Base-by-base conservation (phyloP, 2,797 vertebrate species). In the Gymnoscopelus microlampas region DNA sequence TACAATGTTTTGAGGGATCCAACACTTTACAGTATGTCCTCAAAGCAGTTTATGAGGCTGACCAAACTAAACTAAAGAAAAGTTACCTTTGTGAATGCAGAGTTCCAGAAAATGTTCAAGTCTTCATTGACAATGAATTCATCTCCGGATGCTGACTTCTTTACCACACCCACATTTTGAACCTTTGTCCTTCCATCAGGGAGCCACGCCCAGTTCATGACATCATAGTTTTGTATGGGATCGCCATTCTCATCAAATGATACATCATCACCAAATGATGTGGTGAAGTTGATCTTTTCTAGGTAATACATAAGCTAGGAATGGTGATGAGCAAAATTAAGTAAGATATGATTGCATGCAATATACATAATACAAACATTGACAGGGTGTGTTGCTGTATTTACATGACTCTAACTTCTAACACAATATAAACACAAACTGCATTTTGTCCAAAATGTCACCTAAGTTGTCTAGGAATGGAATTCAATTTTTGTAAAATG, bases 181-280 rank as follows among this genome's bases (percentile, higher is more conserved):
- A 82, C 23, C 8, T 51, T 53, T 3, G 83, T 71, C 1, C 75
- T 65, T 7, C 81, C 83, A 35, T 88, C 83, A 7, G 53, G 54
- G 29, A 67, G 73, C 39, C 72, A 76, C 56, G 74, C 79, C 87
- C 84, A 44, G 39, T 84, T 44, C 39, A 44, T 44, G 7, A 44
- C 39, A 44, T 44, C 39, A 44, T 44, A 44, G 7, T 9, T 10
- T 44, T 84, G 76, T 56, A 84, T 50, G 6, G 82, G 73, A 69
- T 85, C 75, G 5, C 81, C 85, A 35, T 87, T 85, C 24, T 84
- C 44, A 19, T 86, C 83, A 70, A 89, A 89, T 1, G 82, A 82
- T n/a, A 87, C 76, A 14, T 56, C 66, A 39, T 85, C 86, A 3
- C 86, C 83, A 62, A 77, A 85, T 1, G 66, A 55, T 8, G 39